Evolutionary conservation across 2,113 vertebrate species (phyloP), one percentile per base, ranked within the genome.

Genomic region (Myrmophylax atrothorax): DNA sequence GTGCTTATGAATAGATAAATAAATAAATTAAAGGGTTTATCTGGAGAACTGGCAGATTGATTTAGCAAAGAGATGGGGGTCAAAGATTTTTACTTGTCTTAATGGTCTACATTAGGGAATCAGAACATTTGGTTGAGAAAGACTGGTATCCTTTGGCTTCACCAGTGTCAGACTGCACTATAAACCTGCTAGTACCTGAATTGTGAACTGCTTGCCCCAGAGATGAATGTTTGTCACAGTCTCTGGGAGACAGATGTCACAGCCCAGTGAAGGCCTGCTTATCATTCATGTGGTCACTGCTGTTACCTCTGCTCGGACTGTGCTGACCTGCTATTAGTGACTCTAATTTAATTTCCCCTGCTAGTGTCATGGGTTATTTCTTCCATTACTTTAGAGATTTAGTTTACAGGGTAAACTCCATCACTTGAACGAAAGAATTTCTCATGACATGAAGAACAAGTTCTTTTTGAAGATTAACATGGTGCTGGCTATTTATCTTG

Each of bases 341-440:
- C 97, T 98, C 89, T 98, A 98, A 98, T 98, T 98, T 98, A 98
- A 98, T 98, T 98, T 98, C 91, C 96, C 94, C 96, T 90, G 91
- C 95, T 56, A 90, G 97, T 98, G 96, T 97, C 97, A 98, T 96
- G 94, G 98, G 97, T 98, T 98, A 97, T 97, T 98, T 97, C 96
- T 98, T 98, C 96, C 95, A 98, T 98, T 98, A 98, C 94, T 97
- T 97, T 92, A 97, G 93, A 96, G 95, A 97, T 98, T 98, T 98
- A 97, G 98, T 98, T 98, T 98, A 97, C 97, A 97, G 88, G 81
- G 89, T 94, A 97, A 98, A 98, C 97, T 97, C 91, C 94, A 96
- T 97, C 91, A 96, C 87, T 97, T 82, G 93, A 96, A 94, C 53
- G 42, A 96, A 97, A 93, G 90, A 97, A 96, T 98, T 97, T 98